Evolutionary conservation across 2,797 vertebrate genomes (phyloP).

Genomic region (Otolemur crassicaudatus): DNA sequence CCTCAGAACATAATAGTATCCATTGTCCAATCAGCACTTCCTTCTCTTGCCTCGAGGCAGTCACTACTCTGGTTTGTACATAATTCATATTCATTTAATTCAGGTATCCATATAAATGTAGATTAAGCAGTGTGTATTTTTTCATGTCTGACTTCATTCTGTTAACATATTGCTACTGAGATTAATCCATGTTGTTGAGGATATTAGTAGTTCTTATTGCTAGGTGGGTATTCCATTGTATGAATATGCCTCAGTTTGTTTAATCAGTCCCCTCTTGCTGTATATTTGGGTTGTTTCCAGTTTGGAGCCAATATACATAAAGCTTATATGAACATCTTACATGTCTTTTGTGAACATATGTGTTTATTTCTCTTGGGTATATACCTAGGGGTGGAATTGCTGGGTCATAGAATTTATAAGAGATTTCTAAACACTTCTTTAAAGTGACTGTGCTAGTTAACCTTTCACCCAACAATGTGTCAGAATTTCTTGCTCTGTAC

Average conservation of each 20-base stretch:
- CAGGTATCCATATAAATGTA: not conserved
- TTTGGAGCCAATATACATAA: not conserved
- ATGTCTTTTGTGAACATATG: not conserved
- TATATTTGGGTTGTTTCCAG: not conserved
- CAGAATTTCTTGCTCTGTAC: not conserved
- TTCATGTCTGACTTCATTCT: not conserved
- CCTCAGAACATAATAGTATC: not conserved
- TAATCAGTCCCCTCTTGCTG: not conserved
- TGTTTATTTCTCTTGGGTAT: not conserved
- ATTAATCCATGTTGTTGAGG: slow-evolving; percentile 2
- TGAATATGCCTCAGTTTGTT: not conserved
- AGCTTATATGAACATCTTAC: not conserved
- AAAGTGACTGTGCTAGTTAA: not conserved
- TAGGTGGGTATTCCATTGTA: slow-evolving; percentile 9
- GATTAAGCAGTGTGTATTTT: not conserved
- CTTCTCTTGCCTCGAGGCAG: not conserved
- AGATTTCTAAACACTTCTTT: slow-evolving; percentile 14
- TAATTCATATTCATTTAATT: slow-evolving; percentile 20
- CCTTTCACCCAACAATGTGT: not conserved
- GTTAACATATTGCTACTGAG: not conserved
- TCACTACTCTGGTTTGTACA: not conserved
- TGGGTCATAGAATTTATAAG: not conserved
- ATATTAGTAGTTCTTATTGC: not conserved
- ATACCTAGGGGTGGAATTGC: not conserved
- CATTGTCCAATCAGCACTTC: not conserved